Evolutionary conservation across 2,888 invertebrate species (phyloP).

Genomic region (Chironomus tentans): DNA sequence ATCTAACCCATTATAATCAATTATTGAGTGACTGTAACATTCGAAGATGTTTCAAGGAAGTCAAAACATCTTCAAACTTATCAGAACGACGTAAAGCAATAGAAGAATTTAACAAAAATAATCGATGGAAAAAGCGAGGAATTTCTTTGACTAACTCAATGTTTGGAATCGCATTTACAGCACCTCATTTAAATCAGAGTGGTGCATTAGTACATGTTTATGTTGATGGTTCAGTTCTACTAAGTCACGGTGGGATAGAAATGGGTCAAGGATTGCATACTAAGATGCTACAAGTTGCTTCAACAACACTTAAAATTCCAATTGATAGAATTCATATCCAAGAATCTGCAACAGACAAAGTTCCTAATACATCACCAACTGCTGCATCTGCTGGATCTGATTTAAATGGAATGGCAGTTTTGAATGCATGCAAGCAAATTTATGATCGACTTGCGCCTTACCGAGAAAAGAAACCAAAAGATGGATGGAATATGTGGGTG

Average conservation of each 20-base stretch:
- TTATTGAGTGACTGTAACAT: constrained; percentile 62
- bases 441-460: constrained; percentile 64
- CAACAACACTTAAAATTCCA: constrained; percentile 60
- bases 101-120: constrained; percentile 61
- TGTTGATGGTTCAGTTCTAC: constrained; percentile 78
- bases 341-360: constrained; percentile 82
- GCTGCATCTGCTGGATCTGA: constrained; percentile 85
- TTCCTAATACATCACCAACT: constrained; percentile 83
- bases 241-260: constrained; percentile 86
- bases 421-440: constrained; percentile 70
- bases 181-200: constrained; percentile 68
- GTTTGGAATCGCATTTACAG: constrained; percentile 76
- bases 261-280: constrained; percentile 96
- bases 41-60: constrained; percentile 69
- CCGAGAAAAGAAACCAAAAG: constrained; percentile 63
- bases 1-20: constrained; percentile 70
- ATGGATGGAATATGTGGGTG: constrained; percentile 79
- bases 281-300: constrained; percentile 89
- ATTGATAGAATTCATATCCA: constrained; percentile 65
- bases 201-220: constrained; percentile 85
- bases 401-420: constrained; percentile 83
- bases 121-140: constrained; percentile 82
- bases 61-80: constrained; percentile 57
- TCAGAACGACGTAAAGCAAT: constrained; percentile 49
- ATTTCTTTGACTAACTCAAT: constrained; percentile 72